Percentiles rank a stretch among this genome's conserved stretches.
These are phyloP conservation scores for Chrysopilus asiliformis DNA, from an alignment of 2,888 invertebrate genomes.

Conservation along the genomic window DNA sequence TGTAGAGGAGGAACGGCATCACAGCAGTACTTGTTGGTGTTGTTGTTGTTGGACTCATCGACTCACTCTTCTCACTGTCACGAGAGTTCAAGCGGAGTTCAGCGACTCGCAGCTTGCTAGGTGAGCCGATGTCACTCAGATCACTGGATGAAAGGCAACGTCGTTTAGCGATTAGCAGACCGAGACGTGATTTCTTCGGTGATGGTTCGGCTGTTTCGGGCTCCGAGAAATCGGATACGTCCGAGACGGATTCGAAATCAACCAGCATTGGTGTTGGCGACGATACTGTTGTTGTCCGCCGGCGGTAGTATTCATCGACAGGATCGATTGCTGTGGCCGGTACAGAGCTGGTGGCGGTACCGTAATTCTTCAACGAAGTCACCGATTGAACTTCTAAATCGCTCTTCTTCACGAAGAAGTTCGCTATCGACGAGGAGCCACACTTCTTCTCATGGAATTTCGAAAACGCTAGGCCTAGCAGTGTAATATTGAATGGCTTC, in stretches of 20 bases:
- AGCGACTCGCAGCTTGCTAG: conserved; percentile 54
- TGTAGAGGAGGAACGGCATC: background rate
- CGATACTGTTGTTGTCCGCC: conserved; percentile 27
- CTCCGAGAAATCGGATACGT: conserved; percentile 46
- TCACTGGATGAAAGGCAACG: conserved; percentile 28
- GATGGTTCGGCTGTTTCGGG: conserved; percentile 60
- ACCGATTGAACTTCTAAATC: conserved; percentile 68
- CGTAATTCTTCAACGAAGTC: conserved; percentile 48
- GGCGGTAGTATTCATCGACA: conserved; percentile 17
- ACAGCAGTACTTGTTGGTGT: conserved; percentile 25
- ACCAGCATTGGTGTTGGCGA: conserved; percentile 30
- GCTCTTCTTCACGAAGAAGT: conserved; percentile 51
- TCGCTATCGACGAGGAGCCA: conserved; percentile 57
- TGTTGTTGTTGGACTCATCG: conserved; percentile 28
- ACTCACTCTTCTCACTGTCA: conserved; percentile 41
- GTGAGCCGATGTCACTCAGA: conserved; percentile 45
- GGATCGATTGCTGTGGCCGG: conserved; percentile 26
- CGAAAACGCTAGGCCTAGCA: conserved; percentile 68
- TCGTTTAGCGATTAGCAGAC: conserved; percentile 39
- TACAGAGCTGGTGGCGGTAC: conserved; percentile 29
- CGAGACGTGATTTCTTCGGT: conserved; percentile 50
- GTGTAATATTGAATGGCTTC: conserved; percentile 65
- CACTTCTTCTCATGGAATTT: conserved; percentile 62
- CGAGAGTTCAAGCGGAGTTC: conserved; percentile 52
- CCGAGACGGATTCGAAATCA: conserved; percentile 31